Base-by-base conservation (phyloP, 2,113 vertebrate genomes). In the Lophotis ruficrista region DNA sequence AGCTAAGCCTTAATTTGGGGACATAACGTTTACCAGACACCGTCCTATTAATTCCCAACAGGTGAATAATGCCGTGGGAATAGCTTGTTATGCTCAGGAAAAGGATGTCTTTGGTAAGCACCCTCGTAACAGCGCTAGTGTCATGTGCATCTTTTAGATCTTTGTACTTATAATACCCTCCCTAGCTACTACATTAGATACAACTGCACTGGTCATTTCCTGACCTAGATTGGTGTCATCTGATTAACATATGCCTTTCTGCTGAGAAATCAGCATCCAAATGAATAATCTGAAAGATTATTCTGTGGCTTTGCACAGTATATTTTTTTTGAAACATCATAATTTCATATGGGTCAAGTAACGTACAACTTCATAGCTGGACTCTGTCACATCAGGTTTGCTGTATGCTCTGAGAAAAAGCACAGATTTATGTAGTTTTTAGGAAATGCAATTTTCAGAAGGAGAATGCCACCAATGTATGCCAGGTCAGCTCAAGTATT, bases 41-140 rank as follows among this genome's bases (percentile, higher is more conserved):
- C 1, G 1, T 20, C 25, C n/a, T 66, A 76, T 12, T 61, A 65
- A 85, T 62, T 83, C 30, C 35, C 61, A 87, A 19, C 19, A 83
- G 60, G 35, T 54, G 43, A 77, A 37, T 24, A 85, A 64, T 3
- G 5, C 53, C 14, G 20, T 54, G 28, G 43, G 12, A 76, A 75
- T 10, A 82, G n/a, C 18, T 80, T 28, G 6, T 38, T 73, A 25
- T 13, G 23, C 18, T 88, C 37, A 53, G 27, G 33, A 77, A 27
- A 58, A 91, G 22, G 17, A 41, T 58, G 47, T 17, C 38, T 83
- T 86, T 41, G n/a, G 15, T 60, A 66, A 80, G 28, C 6, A 53
- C n/a, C 11, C 53, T 33, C 30, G 10, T 43, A 28, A 16, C 1
- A 1, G 18, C 7, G 1, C 28, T 18, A 62, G 16, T 10, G 19